Conservation (phyloP, 2,797 vertebrate species). For the Calcarius lapponicus region DNA sequence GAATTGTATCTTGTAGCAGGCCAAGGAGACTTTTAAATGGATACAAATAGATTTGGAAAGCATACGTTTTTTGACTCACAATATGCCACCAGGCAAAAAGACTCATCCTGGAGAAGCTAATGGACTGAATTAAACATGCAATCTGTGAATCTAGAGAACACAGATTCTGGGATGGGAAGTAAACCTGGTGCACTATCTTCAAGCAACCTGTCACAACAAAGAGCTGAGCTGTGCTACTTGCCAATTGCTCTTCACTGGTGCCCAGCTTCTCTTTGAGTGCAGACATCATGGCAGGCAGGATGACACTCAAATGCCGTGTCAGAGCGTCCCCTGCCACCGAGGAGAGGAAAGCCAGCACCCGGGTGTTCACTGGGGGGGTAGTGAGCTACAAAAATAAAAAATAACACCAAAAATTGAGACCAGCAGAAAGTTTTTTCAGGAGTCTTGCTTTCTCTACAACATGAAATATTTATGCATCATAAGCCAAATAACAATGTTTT, state of each 20-base stretch:
- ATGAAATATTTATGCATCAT: background rate
- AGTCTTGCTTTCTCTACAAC: background rate
- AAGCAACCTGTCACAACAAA: constrained; percentile 35
- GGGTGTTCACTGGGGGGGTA: constrained; percentile 91
- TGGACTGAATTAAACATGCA: constrained; percentile 38
- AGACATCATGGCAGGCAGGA: constrained; percentile 92
- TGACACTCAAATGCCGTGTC: constrained; percentile 93
- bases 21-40: constrained; percentile 44
- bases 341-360: constrained; percentile 95
- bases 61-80: constrained; percentile 31
- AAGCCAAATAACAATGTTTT: background rate
- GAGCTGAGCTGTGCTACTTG: constrained; percentile 53
- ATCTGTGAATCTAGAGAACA: constrained; percentile 19
- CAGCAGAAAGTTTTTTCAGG: background rate
- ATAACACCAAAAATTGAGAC: background rate
- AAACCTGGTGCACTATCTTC: background rate
- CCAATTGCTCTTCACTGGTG: constrained; percentile 88
- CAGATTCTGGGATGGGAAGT: background rate
- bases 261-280: constrained; percentile 92
- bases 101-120: constrained; percentile 36
- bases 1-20: constrained; percentile 30
- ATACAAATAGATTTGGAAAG: constrained; percentile 52
- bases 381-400: constrained; percentile 81
- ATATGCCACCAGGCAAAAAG: constrained; percentile 50
- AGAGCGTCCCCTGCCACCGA: constrained; percentile 95